Evolutionary conservation across 2,113 vertebrate genomes (phyloP), one percentile per base, ranked within the genome.

Genomic region (Ibidorhyncha struthersii): DNA sequence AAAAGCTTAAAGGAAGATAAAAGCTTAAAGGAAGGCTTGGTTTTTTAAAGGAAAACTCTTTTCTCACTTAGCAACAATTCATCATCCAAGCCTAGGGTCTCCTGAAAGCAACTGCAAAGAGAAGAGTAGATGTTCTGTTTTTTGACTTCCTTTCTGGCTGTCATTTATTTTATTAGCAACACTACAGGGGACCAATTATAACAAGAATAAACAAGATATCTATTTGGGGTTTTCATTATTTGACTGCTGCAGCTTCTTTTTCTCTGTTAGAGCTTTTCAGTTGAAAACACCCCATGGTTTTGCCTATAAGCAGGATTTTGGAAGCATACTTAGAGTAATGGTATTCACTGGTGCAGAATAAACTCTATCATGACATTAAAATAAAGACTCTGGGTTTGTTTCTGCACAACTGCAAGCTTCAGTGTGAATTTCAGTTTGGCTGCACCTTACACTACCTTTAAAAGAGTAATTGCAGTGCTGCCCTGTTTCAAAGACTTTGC

Each of bases 151-250:
- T 93, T 89, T 95, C 83, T 94, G 41, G 16, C 70, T 91, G 86
- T 69, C 81, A 77, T 94, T 93, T 97, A 82, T 96, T 97, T 95
- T 96, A 97, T 92, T 95, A 95, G 81, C 58, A 52, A n/a, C 77
- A 72, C 86, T 96, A 69, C 45, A 62, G 91, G 96, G 52, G 83
- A 85, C 86, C 78, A 94, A 89, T 94, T 96, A 95, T 45, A 95
- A 58, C 34, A 93, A 76, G 81, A 94, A 95, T 95, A 97, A 97
- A 92, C 81, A 95, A 89, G 86, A 94, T 89, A 89, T 86, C 69
- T 96, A 34, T 90, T 82, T 90, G 32, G 27, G 34, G 32, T 92
- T 95, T 95, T 87, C 86, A 71, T 95, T 91, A 78, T 89, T 93
- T 76, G 83, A 73, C 53, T 92, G 56, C 52, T 91, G 52, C n/a